Evolutionary conservation across 2,888 invertebrate genomes (phyloP).

Genomic region (Antheraea yamamai): DNA sequence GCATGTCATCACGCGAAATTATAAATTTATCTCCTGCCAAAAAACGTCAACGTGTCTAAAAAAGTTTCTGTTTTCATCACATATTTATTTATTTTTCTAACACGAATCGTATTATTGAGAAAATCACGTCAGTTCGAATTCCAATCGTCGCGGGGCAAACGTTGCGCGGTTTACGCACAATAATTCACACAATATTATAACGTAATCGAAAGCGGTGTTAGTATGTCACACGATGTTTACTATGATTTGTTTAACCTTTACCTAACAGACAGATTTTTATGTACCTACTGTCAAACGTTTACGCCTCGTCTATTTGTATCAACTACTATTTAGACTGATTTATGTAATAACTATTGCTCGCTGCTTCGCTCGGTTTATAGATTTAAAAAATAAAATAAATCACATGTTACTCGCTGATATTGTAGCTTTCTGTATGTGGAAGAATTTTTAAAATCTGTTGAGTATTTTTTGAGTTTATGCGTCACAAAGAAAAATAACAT

Average conservation of each 20-base stretch:
- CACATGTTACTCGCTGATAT: no score
- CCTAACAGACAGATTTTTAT: slow-evolving; percentile 2
- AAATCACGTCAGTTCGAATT: background rate
- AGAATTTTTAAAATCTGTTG: no score
- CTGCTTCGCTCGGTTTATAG: no score
- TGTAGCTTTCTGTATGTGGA: no score
- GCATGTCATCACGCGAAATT: no score
- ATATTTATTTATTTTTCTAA: background rate
- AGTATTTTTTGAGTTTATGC: no score
- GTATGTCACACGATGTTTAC: slow-evolving; percentile 34
- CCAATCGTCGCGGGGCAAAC: background rate
- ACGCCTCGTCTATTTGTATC: slow-evolving; percentile 6
- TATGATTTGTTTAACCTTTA: slow-evolving; percentile 25
- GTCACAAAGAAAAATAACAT: no score
- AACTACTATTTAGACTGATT: background rate
- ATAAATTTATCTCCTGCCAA: no score
- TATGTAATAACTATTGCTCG: background rate
- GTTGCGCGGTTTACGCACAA: background rate
- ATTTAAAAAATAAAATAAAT: no score
- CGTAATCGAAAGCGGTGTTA: slow-evolving; percentile 43
- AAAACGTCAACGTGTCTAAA: no score
- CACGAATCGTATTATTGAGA: background rate
- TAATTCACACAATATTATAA: slow-evolving; percentile 22
- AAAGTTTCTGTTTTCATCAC: no score
- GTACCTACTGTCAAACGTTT: background rate